Conservation (phyloP, 2,888 invertebrate genomes). For the Cacoxenus indagator region DNA sequence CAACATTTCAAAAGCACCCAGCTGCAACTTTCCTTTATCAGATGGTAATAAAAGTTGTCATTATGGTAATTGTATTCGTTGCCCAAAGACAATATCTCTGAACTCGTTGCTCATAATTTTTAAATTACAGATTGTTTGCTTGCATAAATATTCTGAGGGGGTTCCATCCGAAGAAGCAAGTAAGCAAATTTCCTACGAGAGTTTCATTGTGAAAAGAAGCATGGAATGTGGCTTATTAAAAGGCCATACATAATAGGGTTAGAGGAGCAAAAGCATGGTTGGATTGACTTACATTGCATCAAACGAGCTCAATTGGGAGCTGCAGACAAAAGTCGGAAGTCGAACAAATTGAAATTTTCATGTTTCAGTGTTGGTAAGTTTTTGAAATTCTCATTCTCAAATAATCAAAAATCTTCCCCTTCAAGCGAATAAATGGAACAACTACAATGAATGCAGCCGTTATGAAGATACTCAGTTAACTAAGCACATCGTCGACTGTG, state of each 20-base stretch:
- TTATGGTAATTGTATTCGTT: conserved; percentile 7
- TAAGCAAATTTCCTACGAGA: too few relatives aligned
- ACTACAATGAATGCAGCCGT: not conserved
- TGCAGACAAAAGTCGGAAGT: too few relatives aligned
- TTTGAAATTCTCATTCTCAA: too few relatives aligned
- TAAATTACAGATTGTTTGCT: conserved; percentile 18
- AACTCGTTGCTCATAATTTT: conserved; percentile 15
- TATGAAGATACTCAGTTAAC: not conserved
- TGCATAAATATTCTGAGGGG: not conserved
- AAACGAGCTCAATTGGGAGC: too few relatives aligned
- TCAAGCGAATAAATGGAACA: too few relatives aligned
- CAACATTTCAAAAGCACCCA: not conserved
- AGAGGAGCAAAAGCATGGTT: too few relatives aligned
- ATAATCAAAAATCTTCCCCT: not conserved
- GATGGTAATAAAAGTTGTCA: conserved; percentile 10
- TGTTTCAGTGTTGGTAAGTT: too few relatives aligned
- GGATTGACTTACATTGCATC: too few relatives aligned
- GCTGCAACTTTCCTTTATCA: not conserved
- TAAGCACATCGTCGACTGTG: not conserved
- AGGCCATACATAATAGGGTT: conserved; percentile 1
- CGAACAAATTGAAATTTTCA: too few relatives aligned
- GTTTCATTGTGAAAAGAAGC: conserved; percentile 5
- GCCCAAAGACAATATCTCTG: not conserved
- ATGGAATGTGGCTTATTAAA: conserved; percentile 16
- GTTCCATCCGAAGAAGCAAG: too few relatives aligned